Percentiles rank a stretch among this genome's conserved stretches.
These are phyloP conservation scores for Sipha maydis DNA, from an alignment of 2,888 invertebrate species.

Conservation along the genomic window DNA sequence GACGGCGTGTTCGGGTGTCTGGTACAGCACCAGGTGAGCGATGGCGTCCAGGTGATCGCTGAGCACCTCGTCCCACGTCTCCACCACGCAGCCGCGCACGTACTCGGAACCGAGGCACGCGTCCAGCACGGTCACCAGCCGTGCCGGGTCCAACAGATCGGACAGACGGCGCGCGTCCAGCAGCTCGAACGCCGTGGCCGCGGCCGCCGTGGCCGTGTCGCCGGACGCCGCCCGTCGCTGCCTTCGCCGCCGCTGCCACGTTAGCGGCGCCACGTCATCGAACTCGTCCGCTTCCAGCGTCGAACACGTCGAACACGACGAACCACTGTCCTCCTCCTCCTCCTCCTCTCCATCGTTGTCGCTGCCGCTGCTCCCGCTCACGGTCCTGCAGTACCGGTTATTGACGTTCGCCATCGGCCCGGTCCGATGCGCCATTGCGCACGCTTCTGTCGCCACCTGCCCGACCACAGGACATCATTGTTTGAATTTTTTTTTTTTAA, in stretches of 20 bases:
- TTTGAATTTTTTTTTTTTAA: too few species aligned
- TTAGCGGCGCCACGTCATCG: too few species aligned
- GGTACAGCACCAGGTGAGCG: constrained; percentile 53
- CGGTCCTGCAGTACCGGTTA: not conserved
- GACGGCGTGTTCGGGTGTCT: constrained; percentile 39
- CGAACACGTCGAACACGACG: constrained; percentile 22
- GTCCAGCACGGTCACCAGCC: constrained; percentile 44
- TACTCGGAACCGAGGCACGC: constrained; percentile 31
- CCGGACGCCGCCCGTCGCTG: not conserved
- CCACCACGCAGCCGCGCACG: constrained; percentile 53
- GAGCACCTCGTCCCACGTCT: constrained; percentile 56
- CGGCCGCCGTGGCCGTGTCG: not conserved
- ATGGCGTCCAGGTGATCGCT: constrained; percentile 52
- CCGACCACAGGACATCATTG: too few species aligned
- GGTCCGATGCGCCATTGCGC: not conserved
- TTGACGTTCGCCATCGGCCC: not conserved
- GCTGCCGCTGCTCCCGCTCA: not conserved
- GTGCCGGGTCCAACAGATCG: constrained; percentile 33
- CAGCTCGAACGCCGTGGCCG: constrained; percentile 17
- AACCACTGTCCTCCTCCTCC: not conserved
- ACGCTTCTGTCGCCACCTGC: too few species aligned
- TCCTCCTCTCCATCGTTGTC: not conserved
- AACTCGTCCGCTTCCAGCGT: not conserved
- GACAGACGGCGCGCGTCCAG: constrained; percentile 32
- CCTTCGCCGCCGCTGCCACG: too few species aligned